Evolutionary conservation across 2,888 invertebrate species (phyloP), one percentile per base, ranked within the genome.

Genomic region (Dascillus cervinus): DNA sequence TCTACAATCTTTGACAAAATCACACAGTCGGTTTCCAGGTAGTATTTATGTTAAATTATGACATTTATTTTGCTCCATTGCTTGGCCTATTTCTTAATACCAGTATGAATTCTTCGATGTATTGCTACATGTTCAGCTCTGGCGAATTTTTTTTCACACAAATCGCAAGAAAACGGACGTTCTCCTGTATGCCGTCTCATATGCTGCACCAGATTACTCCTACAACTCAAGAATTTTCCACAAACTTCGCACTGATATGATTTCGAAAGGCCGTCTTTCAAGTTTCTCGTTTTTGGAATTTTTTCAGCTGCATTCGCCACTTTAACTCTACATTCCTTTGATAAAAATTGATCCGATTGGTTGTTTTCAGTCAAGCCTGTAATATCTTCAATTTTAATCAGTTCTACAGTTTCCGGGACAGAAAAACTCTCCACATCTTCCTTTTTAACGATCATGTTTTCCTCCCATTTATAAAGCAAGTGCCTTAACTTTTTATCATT

Each of bases 61-160:
- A n/a, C n/a, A n/a, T n/a, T n/a, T n/a, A n/a, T n/a, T n/a, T n/a
- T n/a, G n/a, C n/a, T n/a, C n/a, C n/a, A n/a, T n/a, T n/a, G n/a
- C n/a, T n/a, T n/a, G n/a, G n/a, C n/a, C n/a, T n/a, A n/a, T n/a
- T n/a, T n/a, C n/a, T n/a, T n/a, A n/a, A 17, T 40, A 47, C 56
- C 56, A 22, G 57, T 56, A 34, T 57, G 57, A 5, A 44, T 55
- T 14, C 58, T 38, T 34, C 43, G 49, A 30, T 58, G 58, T 4
- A 53, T 50, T 9, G 40, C 39, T 1, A 55, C 37, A 32, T 56
- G 56, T 29, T 54, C 55, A 1, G 49, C 30, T 30, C 51, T 42
- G 2, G 48, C 36, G 25, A 58, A 58, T 22, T 37, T 47, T 31
- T 54, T 56, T 4, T 42, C 36, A 22, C 57, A 57, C 3, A 39